A percentile compares a stretch with the other conserved stretches of the same genome.
phyloP scores from a whole-genome alignment of 1,140 invertebrate genomes.

The Psix sp. region DNA sequence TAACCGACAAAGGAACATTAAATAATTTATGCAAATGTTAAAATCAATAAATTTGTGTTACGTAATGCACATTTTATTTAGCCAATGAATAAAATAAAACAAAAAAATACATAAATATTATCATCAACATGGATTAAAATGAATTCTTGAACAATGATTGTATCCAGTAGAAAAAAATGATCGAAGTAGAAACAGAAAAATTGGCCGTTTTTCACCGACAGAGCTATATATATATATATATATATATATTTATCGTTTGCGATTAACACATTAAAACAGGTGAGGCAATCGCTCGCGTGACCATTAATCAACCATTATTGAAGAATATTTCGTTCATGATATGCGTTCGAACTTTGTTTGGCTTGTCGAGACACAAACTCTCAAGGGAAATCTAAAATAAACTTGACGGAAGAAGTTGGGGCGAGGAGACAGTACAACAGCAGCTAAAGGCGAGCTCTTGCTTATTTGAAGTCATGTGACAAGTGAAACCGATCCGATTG shows the following conservation, averaged over 20 bases:
- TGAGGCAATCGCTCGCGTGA: conserved; percentile 16
- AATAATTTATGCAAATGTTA: no score
- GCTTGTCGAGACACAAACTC: conserved; percentile 37
- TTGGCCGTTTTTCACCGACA: conserved; percentile 21
- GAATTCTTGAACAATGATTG: no score
- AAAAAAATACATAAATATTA: no score
- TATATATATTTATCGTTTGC: conserved; percentile 40
- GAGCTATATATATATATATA: no score
- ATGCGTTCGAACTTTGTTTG: conserved; percentile 43
- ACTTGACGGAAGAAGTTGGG: conserved; percentile 21
- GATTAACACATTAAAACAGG: conserved; percentile 24
- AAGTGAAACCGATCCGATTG: conserved; percentile 70
- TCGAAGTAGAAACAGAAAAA: conserved; percentile 6
- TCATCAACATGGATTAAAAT: no score
- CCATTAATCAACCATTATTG: conserved; percentile 43
- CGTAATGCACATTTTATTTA: no score
- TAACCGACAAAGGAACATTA: no score
- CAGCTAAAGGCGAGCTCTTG: conserved; percentile 33
- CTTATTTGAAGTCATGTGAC: conserved; percentile 74
- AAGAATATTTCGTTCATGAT: conserved; percentile 29
- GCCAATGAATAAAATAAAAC: no score
- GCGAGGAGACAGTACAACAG: conserved; percentile 2
- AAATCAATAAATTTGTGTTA: no score
- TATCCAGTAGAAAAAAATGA: no score
- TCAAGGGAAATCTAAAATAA: conserved; percentile 70